A percentile compares a stretch with the other conserved stretches of the same genome.
phyloP scores from a whole-genome alignment of 1,140 invertebrate genomes.

The Condylostylus longicornis region DNA sequence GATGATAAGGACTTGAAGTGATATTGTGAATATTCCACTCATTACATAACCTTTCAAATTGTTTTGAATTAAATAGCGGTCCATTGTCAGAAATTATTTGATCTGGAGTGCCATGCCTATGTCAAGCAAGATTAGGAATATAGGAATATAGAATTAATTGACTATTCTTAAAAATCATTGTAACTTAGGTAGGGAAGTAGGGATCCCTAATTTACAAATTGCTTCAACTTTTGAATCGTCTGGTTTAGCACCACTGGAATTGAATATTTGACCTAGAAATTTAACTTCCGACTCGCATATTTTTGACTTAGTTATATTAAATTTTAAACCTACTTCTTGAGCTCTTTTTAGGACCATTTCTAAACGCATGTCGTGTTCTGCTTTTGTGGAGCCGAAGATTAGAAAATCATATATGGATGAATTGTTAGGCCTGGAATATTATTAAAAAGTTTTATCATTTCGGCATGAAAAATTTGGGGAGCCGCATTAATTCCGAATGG shows the following conservation, averaged over 20 bases:
- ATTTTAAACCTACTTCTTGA: neutral
- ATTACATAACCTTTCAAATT: too few relatives aligned
- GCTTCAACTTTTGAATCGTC: constrained; percentile 13
- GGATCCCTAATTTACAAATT: constrained; percentile 12
- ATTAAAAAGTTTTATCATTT: constrained; percentile 14
- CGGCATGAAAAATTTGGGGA: constrained; percentile 23
- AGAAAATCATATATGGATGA: constrained; percentile 25
- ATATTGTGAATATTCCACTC: too few relatives aligned
- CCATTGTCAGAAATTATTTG: too few relatives aligned
- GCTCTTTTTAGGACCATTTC: constrained; percentile 13
- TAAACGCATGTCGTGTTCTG: constrained; percentile 17
- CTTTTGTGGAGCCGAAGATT: constrained; percentile 7
- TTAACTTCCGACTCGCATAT: constrained; percentile 17
- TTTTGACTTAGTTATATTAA: neutral
- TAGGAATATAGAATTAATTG: too few relatives aligned
- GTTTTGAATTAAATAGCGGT: too few relatives aligned
- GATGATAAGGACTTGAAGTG: too few relatives aligned
- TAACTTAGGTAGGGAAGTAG: constrained; percentile 17
- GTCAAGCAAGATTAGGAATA: too few relatives aligned
- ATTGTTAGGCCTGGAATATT: constrained; percentile 20
- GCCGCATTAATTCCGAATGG: constrained; percentile 29
- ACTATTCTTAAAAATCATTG: constrained; percentile 14
- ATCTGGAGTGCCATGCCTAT: too few relatives aligned
- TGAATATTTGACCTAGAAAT: constrained; percentile 17
- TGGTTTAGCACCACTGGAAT: constrained; percentile 8